Percentiles rank a stretch among this genome's conserved stretches.
phyloP scores from a whole-genome alignment of 2,888 invertebrate genomes.

The Willowsia nigromaculata region DNA sequence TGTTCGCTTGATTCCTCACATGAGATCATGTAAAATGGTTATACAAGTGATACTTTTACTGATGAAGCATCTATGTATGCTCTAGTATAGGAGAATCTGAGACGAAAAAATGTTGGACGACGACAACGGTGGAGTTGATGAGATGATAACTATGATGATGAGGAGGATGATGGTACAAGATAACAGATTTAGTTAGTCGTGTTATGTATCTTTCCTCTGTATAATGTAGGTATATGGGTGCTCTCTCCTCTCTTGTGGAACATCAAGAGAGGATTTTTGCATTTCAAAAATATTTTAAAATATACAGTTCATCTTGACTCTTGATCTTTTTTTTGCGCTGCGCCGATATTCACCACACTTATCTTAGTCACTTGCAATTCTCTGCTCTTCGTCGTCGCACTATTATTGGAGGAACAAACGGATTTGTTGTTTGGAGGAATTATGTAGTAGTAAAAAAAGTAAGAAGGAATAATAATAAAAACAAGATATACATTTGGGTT shows the following conservation, averaged over 20 bases:
- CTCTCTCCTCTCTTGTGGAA: not conserved
- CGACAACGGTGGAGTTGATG: constrained; percentile 1
- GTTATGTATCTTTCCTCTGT: not conserved
- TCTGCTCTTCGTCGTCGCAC: constrained; percentile 10
- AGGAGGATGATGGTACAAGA: not conserved
- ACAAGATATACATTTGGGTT: not conserved
- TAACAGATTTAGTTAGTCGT: constrained; percentile 26
- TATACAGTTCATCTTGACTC: not conserved
- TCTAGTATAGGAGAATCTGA: not conserved
- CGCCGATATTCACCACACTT: not conserved
- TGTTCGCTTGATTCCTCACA: not conserved
- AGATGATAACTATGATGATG: not conserved
- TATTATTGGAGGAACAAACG: not conserved
- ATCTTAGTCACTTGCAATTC: constrained; percentile 18
- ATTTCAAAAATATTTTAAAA: not conserved
- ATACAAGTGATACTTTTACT: too few species aligned
- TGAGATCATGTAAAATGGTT: not conserved
- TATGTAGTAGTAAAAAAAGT: constrained; percentile 5
- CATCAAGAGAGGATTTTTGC: not conserved
- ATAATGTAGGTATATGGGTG: not conserved
- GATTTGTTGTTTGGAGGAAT: not conserved
- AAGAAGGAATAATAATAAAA: not conserved
- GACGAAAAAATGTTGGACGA: constrained; percentile 14
- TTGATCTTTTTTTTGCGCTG: constrained; percentile 8
- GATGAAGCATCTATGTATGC: not conserved